Conservation (phyloP, 2,797 vertebrate genomes). For the Eulemur rubriventer region DNA sequence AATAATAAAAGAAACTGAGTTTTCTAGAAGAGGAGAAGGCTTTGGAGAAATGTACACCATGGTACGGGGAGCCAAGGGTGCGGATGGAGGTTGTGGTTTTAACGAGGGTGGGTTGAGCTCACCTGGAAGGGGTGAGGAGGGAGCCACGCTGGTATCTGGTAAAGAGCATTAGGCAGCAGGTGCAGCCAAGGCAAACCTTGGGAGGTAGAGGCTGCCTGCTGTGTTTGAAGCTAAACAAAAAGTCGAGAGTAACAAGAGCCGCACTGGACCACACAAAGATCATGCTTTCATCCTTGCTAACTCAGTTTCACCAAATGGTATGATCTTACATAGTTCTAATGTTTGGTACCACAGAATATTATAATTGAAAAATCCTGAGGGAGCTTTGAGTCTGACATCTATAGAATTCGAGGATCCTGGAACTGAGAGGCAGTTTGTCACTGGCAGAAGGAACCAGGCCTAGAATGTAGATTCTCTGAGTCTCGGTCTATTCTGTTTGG, state of each 20-base stretch:
- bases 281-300: neutral
- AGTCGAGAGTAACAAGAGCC: neutral
- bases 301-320: neutral
- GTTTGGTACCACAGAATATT: neutral
- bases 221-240: neutral
- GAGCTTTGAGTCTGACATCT: neutral
- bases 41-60: neutral
- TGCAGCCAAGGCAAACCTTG: neutral
- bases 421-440: neutral
- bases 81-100: neutral
- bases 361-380: neutral
- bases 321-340: neutral
- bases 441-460: neutral
- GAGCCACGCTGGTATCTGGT: too few relatives aligned
- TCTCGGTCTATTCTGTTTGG: neutral
- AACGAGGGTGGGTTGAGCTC: neutral
- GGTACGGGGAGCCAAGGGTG: neutral
- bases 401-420: neutral
- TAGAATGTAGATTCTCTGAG: neutral
- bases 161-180: neutral
- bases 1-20: neutral
- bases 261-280: neutral
- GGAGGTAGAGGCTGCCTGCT: neutral
- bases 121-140: neutral
- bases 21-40: neutral